phyloP scores from a whole-genome alignment of 2,797 vertebrate species.

The Staurois parvus region DNA sequence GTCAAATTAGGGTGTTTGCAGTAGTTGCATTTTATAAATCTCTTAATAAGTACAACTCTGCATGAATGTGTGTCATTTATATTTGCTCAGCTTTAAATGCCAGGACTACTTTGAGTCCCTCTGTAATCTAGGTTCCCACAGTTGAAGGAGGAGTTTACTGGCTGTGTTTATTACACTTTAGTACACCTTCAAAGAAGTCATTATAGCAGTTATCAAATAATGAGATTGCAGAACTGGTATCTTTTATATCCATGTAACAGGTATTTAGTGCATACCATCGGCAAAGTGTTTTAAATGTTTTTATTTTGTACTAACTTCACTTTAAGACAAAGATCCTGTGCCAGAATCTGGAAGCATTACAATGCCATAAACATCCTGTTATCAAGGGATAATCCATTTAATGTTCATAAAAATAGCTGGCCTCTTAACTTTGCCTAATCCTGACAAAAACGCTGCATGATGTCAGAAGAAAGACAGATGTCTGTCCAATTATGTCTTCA shows the following conservation, averaged over 20 bases:
- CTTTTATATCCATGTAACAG: neutral
- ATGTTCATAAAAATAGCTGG: constrained; percentile 39
- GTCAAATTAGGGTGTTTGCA: too few relatives aligned
- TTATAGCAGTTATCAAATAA: neutral
- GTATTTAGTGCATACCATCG: neutral
- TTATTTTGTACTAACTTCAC: neutral
- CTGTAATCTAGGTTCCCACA: neutral
- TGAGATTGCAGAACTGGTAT: neutral
- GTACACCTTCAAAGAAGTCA: neutral
- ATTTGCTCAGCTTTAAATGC: neutral
- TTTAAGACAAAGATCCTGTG: neutral
- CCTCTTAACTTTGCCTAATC: constrained; percentile 40
- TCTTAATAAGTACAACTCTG: neutral
- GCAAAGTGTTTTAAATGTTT: neutral
- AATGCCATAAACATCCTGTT: constrained; percentile 17
- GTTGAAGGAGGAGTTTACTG: neutral
- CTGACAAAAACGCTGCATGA: constrained; percentile 9
- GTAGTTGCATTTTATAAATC: too few relatives aligned
- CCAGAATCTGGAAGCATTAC: neutral
- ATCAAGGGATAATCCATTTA: constrained; percentile 40
- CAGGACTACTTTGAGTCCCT: neutral
- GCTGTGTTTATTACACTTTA: neutral
- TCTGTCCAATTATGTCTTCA: neutral
- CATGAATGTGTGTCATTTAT: neutral
- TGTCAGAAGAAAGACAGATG: constrained; percentile 31